Evolutionary conservation across 2,888 invertebrate genomes (phyloP).

Genomic region (Dryadula phaetusa): DNA sequence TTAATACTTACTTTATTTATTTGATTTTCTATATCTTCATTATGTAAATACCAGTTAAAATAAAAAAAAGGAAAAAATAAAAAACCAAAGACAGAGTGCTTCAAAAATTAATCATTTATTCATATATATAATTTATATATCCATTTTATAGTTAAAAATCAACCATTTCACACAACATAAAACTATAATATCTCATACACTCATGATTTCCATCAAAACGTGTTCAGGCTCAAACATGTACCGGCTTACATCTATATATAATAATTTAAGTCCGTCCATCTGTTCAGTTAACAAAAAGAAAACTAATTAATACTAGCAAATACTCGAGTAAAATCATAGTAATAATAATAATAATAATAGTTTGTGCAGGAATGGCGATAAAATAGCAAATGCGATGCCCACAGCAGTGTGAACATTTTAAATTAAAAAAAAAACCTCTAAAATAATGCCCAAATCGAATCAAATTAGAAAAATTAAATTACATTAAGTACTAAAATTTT

Average conservation of each 20-base stretch:
- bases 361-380: conserved; percentile 23
- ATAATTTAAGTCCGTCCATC: conserved; percentile 48
- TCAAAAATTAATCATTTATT: conserved; percentile 84
- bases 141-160: conserved; percentile 80
- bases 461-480: no score
- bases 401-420: conserved; percentile 15
- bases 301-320: conserved; percentile 66
- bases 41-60: no score
- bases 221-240: conserved; percentile 51
- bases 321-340: conserved; percentile 56
- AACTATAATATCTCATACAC: conserved; percentile 56
- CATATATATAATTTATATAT: conserved; percentile 84
- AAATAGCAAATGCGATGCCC: conserved; percentile 24
- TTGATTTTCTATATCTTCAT: no score
- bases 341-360: conserved; percentile 14
- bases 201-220: conserved; percentile 57
- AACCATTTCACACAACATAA: conserved; percentile 79
- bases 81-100: conserved; percentile 72
- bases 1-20: no score
- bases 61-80: not conserved
- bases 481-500: conserved; percentile 37
- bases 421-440: conserved; percentile 3
- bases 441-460: conserved; percentile 26
- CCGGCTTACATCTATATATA: conserved; percentile 47
- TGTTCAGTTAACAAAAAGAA: conserved; percentile 49